Base-by-base conservation (phyloP, 2,888 invertebrate species). In the Merodon equestris region DNA sequence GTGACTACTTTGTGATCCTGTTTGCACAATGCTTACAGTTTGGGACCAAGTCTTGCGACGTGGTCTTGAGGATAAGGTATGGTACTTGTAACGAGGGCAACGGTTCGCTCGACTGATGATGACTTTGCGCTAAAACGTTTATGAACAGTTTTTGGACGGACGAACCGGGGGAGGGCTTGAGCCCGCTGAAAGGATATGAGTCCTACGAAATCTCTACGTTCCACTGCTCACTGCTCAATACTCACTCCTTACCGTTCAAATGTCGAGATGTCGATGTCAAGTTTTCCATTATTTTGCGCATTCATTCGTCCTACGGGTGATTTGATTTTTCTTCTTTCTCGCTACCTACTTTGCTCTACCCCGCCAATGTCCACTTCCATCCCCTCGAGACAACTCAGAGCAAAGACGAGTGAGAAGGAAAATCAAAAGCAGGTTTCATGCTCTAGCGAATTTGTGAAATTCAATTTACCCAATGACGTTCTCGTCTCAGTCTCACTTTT, bases 371-470 rank as follows among this genome's bases (percentile, higher is more conserved):
- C 45, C 17, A 60, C 47, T 67, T 34, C 51, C 34, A n/a, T 40
- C 12, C 40, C 47, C 27, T 13, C 44, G n/a, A n/a, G n/a, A n/a
- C n/a, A n/a, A n/a, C n/a, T n/a, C 10, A 7, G 40, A 36, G 12
- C 40, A 18, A 27, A 45, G 13, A 44, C 34, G 13, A 27, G 50
- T 53, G 68, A 54, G 67, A 58, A 44, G 64, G 54, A 64, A 79
- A 79, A 74, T 87, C 84, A 85, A 84, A 84, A 86, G 86, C 87
- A 83, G 86, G 86, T 86, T 86, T 87, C 84, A 86, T 87, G 86
- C 87, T 85, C 84, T 85, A 86, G 84, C 86, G 86, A 86, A 85
- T 86, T 86, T 86, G 83, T 86, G 86, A 87, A 87, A 87, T 86
- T 86, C 86, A 86, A 86, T 86, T 86, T 86, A 86, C 79, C 79